phyloP scores from a whole-genome alignment of 2,113 vertebrate species.

The Calidris pugnax region DNA sequence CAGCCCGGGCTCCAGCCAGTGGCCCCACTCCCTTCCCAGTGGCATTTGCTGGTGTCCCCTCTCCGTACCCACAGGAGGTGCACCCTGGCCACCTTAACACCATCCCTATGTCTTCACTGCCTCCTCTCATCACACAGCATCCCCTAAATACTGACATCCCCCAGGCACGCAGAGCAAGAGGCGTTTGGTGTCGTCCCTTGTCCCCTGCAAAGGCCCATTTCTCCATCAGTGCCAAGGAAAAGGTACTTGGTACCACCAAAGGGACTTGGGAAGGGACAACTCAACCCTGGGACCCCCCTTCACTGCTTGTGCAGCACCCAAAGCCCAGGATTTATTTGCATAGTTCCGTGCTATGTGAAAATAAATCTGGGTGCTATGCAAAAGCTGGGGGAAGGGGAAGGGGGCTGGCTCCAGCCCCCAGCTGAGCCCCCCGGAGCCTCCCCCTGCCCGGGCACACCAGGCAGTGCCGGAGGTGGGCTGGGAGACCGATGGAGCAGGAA shows the following conservation, averaged over 20 bases:
- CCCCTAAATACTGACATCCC: not conserved
- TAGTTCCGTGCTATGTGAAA: not conserved
- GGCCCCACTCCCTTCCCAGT: not conserved
- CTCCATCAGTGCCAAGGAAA: not conserved
- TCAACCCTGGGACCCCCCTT: not conserved
- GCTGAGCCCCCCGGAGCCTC: not conserved
- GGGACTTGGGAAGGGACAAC: too few relatives aligned
- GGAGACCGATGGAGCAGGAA: not conserved
- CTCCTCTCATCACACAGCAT: not conserved
- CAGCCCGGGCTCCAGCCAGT: not conserved
- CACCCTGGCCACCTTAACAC: not conserved
- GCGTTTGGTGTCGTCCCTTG: accelerated
- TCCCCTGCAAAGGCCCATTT: accelerated
- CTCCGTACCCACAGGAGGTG: accelerated
- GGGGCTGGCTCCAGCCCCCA: not conserved
- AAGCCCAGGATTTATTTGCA: not conserved
- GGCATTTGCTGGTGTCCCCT: not conserved
- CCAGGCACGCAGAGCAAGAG: not conserved
- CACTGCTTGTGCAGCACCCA: not conserved
- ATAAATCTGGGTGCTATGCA: not conserved
- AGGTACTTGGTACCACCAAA: accelerated
- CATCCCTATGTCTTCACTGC: not conserved
- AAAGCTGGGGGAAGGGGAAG: not conserved
- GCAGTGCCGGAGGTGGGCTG: not conserved
- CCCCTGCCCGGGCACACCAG: not conserved